Base-by-base conservation (phyloP, 2,888 invertebrate genomes). In the Pseudeuparius sepicola region DNA sequence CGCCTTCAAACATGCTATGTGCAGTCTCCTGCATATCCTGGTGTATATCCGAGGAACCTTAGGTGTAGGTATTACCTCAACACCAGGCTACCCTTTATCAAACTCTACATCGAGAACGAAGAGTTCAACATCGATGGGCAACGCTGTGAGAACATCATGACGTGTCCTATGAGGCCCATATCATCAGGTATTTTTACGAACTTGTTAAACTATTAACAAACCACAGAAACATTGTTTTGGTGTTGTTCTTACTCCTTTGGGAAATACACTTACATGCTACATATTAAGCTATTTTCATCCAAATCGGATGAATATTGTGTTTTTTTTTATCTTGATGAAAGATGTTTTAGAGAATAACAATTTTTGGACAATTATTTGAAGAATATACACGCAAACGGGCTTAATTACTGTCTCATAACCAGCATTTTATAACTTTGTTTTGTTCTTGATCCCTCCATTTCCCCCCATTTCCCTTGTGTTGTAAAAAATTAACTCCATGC, bases 81-180 rank as follows among this genome's bases (percentile, higher is more conserved):
- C 67, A 89, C 89, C 3, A 68, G 87, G 24, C 71, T 85, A 54
- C 87, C 88, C 13, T 89, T 86, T 66, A 89, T 89, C 58, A 87
- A 87, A 64, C 69, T 88, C 49, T 87, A 89, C 66, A 85, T 89
- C 52, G 88, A 89, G 60, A 89, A 89, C 60, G 88, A 89, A 59
- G 88, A 89, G 61, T 90, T 90, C 65, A 89, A 90, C 59, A 87
- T 90, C 49, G 90, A 90, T 52, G 90, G 90, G 2, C 89, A 90
- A 55, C 72, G 90, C 35, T 90, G 90, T 57, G 90, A 92, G 63
- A 90, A 90, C 60, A 86, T 90, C 50, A 89, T 92, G 84, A 87
- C 89, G 1, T 92, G 90, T 54, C 90, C 90, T 14, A 89, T 90
- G 79, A 70, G 89, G 45, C 87, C 88, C 6, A 88, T 89, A 43